Base-by-base conservation (phyloP, 2,888 invertebrate genomes). In the Pristionchus exspectatus region DNA sequence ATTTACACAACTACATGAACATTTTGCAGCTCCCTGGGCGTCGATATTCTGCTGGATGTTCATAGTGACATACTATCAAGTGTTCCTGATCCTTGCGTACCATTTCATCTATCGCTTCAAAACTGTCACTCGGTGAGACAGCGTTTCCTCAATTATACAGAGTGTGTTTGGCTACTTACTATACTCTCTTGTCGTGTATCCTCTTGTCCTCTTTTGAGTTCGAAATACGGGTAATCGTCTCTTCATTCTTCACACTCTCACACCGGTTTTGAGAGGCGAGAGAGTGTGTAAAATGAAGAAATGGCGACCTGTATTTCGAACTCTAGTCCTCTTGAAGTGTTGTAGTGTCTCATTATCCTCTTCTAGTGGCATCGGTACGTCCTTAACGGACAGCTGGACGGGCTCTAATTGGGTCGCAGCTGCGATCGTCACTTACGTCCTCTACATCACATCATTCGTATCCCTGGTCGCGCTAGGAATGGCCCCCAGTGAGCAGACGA, bases 91-190 rank as follows among this genome's bases (percentile, higher is more conserved):
- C 5, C 56, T 84, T 12, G 84, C 84, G 18, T 84, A 30, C 27
- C 84, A 84, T 18, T 84, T 84, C 33, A 33, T 84, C 59, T 84
- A 84, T 59, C 84, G 84, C 10, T 59, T 21, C 56, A 84, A 84
- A 21, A 59, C 59, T 16, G 33, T 84, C 30, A 84, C 84, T 18
- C 27, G 30, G 84, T 84, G 12, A 44, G 81, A 30, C n/a, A n/a
- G n/a, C n/a, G n/a, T n/a, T n/a, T n/a, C n/a, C n/a, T n/a, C n/a
- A n/a, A n/a, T n/a, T n/a, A n/a, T n/a, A n/a, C n/a, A n/a, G n/a
- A n/a, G n/a, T n/a, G n/a, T n/a, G 9, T 59, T 59, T 59, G 7
- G 16, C 63, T n/a, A 7, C 63, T 63, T 7, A 1, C 3, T 18
- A 14, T 3, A 9, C n/a, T 9, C 63, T 63, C 63, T 63, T 63